Evolutionary conservation across 1,140 invertebrate species (phyloP).

Genomic region (Ips nitidus): DNA sequence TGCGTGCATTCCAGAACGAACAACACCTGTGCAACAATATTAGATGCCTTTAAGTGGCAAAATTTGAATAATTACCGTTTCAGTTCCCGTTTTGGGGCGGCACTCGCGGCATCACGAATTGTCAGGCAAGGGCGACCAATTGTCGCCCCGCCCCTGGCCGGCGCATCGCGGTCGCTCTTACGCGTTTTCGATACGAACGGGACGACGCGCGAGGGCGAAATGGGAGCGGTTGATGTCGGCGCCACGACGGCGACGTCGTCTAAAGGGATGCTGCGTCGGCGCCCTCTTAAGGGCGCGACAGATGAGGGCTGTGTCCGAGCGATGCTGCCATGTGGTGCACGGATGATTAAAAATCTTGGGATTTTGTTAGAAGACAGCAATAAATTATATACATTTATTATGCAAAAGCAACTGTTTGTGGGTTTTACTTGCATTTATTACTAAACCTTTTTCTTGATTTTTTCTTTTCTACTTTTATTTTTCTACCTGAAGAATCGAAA

Average conservation of each 20-base stretch:
- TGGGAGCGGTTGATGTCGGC: constrained; percentile 33
- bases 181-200: constrained; percentile 16
- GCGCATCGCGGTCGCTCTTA: constrained; percentile 36
- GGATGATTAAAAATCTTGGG: not conserved
- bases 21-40: no score
- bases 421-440: no score
- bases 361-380: no score
- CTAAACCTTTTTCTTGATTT: no score
- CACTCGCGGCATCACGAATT: constrained; percentile 33
- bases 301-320: constrained; percentile 17
- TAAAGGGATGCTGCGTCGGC: constrained; percentile 29
- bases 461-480: no score
- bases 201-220: constrained; percentile 35
- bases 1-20: no score
- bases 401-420: no score
- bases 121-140: constrained; percentile 34
- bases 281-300: constrained; percentile 20
- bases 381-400: no score
- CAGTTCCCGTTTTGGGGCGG: constrained; percentile 28
- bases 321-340: not conserved
- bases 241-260: constrained; percentile 17
- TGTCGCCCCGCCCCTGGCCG: constrained; percentile 36
- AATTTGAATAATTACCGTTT: constrained; percentile 20
- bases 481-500: no score
- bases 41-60: no score